A percentile compares a stretch with the other conserved stretches of the same genome.
These are phyloP conservation scores for Meghimatium bilineatum DNA, from an alignment of 2,888 invertebrate species.

Conservation along the genomic window DNA sequence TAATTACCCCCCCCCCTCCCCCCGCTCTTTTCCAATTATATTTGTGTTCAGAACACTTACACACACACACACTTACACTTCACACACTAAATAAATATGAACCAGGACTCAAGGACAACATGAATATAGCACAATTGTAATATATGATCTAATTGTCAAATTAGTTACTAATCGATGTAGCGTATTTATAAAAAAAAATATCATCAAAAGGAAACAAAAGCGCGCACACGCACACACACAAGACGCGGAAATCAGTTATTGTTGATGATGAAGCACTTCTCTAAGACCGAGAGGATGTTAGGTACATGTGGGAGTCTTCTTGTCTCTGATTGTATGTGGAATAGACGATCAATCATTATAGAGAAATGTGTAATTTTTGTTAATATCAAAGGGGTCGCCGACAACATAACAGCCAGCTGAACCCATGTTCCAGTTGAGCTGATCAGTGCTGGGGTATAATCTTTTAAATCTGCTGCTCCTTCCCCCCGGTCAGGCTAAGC, in stretches of 20 bases:
- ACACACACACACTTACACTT: too few relatives aligned
- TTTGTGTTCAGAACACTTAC: too few relatives aligned
- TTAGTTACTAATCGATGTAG: not conserved
- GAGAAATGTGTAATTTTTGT: slow-evolving; percentile 26
- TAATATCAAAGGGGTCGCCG: slow-evolving; percentile 15
- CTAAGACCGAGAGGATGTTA: not conserved
- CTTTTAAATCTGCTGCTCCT: slow-evolving; percentile 27
- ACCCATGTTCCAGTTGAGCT: slow-evolving; percentile 28
- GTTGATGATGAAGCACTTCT: not conserved
- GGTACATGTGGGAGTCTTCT: not conserved
- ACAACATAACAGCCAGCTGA: not conserved
- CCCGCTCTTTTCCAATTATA: too few relatives aligned
- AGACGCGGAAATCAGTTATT: not conserved
- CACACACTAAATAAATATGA: too few relatives aligned
- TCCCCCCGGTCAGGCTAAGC: not conserved
- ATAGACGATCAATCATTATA: not conserved
- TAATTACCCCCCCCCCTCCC: not conserved
- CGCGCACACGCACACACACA: not conserved
- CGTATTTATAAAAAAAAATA: not conserved
- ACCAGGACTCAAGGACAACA: too few relatives aligned
- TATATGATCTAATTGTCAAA: slow-evolving; percentile 12
- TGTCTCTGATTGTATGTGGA: not conserved
- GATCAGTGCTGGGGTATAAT: not conserved
- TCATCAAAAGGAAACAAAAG: too few relatives aligned
- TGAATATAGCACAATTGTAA: not conserved